These are phyloP conservation scores for Malurus leucopterus DNA, from an alignment of 2,797 vertebrate species.

Conservation along the genomic window DNA sequence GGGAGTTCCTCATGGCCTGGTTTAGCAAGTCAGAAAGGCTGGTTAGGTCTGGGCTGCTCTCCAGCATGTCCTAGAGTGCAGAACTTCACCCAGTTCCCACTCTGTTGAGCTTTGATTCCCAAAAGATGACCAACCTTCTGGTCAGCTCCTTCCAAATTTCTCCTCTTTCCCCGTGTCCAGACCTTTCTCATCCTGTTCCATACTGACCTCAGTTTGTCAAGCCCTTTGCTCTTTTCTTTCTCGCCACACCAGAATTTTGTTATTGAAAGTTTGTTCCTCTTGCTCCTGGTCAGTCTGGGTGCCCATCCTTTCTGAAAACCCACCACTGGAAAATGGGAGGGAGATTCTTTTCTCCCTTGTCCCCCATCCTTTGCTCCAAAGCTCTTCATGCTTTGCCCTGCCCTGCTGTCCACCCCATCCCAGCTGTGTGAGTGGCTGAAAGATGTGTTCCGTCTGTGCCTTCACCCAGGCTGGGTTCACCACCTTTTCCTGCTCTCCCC, in stretches of 20 bases:
- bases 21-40: neutral
- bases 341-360: neutral
- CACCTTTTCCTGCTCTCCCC: fast-evolving
- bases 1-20: neutral
- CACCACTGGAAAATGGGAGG: neutral
- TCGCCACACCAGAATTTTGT: neutral
- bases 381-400: fast-evolving
- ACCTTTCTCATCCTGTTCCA: neutral
- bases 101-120: neutral
- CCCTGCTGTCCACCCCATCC: fast-evolving
- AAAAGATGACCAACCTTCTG: neutral
- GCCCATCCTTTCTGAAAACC: neutral
- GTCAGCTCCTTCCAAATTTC: neutral
- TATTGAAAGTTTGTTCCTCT: neutral
- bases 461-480: neutral
- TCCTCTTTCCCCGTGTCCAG: neutral
- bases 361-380: neutral
- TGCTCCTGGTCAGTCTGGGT: neutral
- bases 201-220: neutral
- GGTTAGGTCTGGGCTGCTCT: neutral
- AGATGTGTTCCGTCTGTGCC: neutral
- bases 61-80: neutral
- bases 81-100: neutral
- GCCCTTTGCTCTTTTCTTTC: neutral
- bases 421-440: neutral